These are phyloP conservation scores for Oryctes rhinoceros DNA, from an alignment of 1,140 invertebrate genomes.

Conservation along the genomic window DNA sequence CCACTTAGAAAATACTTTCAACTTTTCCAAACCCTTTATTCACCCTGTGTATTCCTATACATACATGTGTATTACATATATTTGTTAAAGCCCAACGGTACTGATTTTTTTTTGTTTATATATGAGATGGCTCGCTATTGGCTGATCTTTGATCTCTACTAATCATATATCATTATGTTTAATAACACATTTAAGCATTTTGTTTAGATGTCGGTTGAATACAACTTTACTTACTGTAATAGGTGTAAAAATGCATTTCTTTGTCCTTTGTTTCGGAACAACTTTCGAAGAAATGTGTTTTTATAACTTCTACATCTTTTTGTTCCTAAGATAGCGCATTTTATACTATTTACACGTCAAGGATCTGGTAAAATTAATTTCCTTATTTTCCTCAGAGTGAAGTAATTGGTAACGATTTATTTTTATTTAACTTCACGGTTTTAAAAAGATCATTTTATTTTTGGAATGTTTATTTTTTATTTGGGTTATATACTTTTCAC, in stretches of 20 bases:
- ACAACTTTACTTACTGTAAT: neutral
- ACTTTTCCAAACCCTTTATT: no score
- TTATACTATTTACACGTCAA: slow-evolving; percentile 2
- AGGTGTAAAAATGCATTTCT: slow-evolving; percentile 7
- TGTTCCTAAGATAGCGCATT: slow-evolving; percentile 8
- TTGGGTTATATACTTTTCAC: neutral
- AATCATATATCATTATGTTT: slow-evolving; percentile 42
- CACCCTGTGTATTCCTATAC: slow-evolving; percentile 34
- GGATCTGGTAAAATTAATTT: neutral
- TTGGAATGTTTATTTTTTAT: neutral
- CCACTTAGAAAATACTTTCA: no score
- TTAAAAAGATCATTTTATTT: neutral
- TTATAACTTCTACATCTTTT: slow-evolving; percentile 1
- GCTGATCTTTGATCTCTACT: slow-evolving; percentile 46
- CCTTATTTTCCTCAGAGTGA: neutral
- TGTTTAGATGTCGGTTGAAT: slow-evolving; percentile 2
- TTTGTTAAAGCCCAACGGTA: slow-evolving; percentile 46
- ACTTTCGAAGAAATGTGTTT: neutral
- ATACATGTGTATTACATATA: neutral
- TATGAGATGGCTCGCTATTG: slow-evolving; percentile 45
- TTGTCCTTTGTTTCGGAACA: no score
- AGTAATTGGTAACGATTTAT: neutral
- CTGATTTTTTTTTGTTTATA: slow-evolving; percentile 47
- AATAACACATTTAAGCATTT: slow-evolving; percentile 31
- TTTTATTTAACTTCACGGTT: neutral